phyloP scores from a whole-genome alignment of 1,140 invertebrate species.

The Andrena cerasifolii region DNA sequence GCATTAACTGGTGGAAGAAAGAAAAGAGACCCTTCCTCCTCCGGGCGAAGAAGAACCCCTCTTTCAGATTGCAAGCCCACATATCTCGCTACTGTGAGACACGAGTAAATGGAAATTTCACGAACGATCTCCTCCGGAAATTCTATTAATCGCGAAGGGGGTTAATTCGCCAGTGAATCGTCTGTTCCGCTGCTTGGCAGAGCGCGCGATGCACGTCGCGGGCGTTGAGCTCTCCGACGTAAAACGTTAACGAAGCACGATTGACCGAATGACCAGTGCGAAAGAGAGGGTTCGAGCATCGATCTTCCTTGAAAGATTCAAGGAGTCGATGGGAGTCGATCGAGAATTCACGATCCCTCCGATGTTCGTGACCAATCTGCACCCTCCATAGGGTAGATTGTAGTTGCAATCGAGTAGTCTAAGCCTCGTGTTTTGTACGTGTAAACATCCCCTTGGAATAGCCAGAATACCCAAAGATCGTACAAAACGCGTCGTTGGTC shows the following conservation, averaged over 20 bases:
- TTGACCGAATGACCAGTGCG: not conserved
- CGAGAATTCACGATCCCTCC: not conserved
- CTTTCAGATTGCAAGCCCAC: too few relatives aligned
- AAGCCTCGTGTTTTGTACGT: too few relatives aligned
- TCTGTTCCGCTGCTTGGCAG: not conserved
- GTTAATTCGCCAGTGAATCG: not conserved
- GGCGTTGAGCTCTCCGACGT: slow-evolving; percentile 6
- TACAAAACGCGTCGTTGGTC: too few relatives aligned
- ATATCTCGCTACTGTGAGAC: too few relatives aligned
- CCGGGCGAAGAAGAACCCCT: not conserved
- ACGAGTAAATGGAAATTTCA: slow-evolving; percentile 24
- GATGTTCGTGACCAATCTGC: not conserved
- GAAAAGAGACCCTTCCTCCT: too few relatives aligned
- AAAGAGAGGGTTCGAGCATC: slow-evolving; percentile 7
- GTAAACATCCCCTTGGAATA: too few relatives aligned
- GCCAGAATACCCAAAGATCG: too few relatives aligned
- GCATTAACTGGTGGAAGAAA: too few relatives aligned
- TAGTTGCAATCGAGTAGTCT: too few relatives aligned
- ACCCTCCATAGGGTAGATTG: too few relatives aligned
- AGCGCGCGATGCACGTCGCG: not conserved
- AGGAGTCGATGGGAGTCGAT: not conserved
- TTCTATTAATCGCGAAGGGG: slow-evolving; percentile 11
- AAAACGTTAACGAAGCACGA: slow-evolving; percentile 27
- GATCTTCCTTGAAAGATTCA: slow-evolving; percentile 24
- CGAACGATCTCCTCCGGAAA: not conserved